Evolutionary conservation across 2,888 invertebrate species (phyloP).

Genomic region (Conops quadrifasciatus): DNA sequence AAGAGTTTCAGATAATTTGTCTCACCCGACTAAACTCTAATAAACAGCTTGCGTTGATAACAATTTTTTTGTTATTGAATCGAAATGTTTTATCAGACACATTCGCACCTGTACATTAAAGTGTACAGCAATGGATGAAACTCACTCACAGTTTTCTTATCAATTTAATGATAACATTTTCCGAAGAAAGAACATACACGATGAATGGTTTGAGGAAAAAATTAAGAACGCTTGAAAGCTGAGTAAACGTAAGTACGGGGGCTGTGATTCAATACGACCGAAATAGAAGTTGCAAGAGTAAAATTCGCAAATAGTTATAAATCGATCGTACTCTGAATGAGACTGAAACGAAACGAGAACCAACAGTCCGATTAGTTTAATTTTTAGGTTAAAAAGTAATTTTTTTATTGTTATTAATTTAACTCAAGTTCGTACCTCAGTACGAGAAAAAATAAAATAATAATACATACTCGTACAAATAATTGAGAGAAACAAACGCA

Average conservation of each 20-base stretch:
- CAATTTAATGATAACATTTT: conserved; percentile 32
- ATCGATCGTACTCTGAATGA: conserved; percentile 33
- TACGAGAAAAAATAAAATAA: background rate
- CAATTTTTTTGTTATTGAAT: conserved; percentile 16
- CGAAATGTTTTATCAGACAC: background rate
- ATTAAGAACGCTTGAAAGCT: background rate
- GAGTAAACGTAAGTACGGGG: background rate
- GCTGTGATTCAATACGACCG: background rate
- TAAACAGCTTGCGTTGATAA: background rate
- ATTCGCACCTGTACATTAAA: background rate
- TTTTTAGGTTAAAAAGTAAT: background rate
- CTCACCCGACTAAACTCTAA: background rate
- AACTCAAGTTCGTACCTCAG: background rate
- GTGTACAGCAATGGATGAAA: conserved; percentile 5
- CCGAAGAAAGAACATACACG: background rate
- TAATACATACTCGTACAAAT: background rate
- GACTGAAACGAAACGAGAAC: conserved; percentile 29
- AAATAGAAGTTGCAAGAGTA: conserved; percentile 18
- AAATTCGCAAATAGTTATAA: conserved; percentile 32
- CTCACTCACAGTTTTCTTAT: conserved; percentile 14
- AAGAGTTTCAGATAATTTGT: too few relatives aligned
- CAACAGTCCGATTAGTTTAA: conserved; percentile 7
- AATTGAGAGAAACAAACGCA: background rate
- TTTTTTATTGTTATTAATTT: background rate
- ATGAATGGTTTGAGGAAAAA: background rate